Evolutionary conservation across 2,888 invertebrate species (phyloP).

Genomic region (Epiperipatus broadwayi): DNA sequence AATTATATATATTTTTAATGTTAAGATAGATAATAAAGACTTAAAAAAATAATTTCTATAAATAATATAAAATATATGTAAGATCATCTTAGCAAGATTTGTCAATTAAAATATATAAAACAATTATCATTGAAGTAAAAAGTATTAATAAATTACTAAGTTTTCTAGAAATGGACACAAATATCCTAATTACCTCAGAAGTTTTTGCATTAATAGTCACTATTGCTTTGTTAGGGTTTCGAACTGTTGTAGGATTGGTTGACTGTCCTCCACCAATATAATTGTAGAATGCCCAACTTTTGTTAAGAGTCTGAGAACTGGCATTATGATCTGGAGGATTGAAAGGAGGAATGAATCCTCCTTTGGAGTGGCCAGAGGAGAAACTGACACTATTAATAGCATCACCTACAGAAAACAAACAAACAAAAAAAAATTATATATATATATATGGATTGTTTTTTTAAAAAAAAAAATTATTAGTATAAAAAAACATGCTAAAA

Average conservation of each 20-base stretch:
- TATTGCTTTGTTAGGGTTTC: constrained; percentile 46
- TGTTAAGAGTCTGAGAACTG: constrained; percentile 21
- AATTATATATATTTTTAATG: too few species aligned
- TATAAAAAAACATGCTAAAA: too few species aligned
- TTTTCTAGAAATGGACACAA: too few species aligned
- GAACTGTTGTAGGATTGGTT: constrained; percentile 23
- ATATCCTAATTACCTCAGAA: constrained; percentile 38
- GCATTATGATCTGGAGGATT: constrained; percentile 15
- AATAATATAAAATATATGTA: neutral
- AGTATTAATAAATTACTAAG: too few species aligned
- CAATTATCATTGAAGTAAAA: neutral
- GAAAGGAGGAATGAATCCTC: constrained; percentile 15
- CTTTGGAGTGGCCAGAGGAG: constrained; percentile 20
- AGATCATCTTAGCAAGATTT: neutral
- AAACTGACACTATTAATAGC: constrained; percentile 28
- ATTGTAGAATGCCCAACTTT: constrained; percentile 34
- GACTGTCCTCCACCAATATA: constrained; percentile 25
- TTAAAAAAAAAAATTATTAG: too few species aligned
- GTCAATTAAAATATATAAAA: too few species aligned
- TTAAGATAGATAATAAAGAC: too few species aligned
- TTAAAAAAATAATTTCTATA: too few species aligned
- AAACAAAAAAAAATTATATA: too few species aligned
- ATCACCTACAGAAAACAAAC: constrained; percentile 20
- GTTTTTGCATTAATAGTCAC: constrained; percentile 44
- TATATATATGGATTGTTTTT: too few species aligned